Conservation (phyloP, 2,888 invertebrate genomes). For the Oithona nana region DNA sequence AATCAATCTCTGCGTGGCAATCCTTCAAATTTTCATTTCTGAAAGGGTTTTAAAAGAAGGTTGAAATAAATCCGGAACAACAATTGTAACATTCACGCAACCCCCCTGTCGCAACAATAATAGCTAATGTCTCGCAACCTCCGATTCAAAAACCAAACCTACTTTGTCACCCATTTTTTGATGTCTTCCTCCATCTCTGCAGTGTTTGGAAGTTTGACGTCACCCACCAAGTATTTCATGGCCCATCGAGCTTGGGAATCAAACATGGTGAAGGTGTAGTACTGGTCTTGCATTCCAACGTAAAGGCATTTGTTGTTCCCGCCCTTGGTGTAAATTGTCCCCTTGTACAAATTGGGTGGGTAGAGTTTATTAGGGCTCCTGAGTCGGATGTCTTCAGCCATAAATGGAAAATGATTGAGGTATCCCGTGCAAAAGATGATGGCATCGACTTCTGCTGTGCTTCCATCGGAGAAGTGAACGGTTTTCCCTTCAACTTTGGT, state of each 20-base stretch:
- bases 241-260: slow-evolving; percentile 18
- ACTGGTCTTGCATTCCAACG: slow-evolving; percentile 20
- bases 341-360: slow-evolving; percentile 19
- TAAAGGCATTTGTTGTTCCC: slow-evolving; percentile 17
- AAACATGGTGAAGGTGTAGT: slow-evolving; percentile 20
- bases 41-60: background rate
- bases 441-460: slow-evolving; percentile 17
- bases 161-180: background rate
- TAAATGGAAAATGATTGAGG: slow-evolving; percentile 18
- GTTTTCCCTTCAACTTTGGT: slow-evolving; percentile 15
- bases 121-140: too few species aligned
- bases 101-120: background rate
- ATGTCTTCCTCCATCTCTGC: too few species aligned
- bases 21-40: background rate
- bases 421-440: slow-evolving; percentile 20
- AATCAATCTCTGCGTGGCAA: background rate
- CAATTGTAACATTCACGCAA: too few species aligned
- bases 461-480: slow-evolving; percentile 16
- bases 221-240: slow-evolving; percentile 1
- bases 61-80: too few species aligned
- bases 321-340: slow-evolving; percentile 16
- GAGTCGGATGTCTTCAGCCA: slow-evolving; percentile 2
- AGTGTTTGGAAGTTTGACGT: too few species aligned
- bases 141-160: too few species aligned
- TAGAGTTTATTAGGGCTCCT: slow-evolving; percentile 17